These are phyloP conservation scores for Dendrocincla tyrannina DNA, from an alignment of 2,797 vertebrate genomes.

Conservation along the genomic window DNA sequence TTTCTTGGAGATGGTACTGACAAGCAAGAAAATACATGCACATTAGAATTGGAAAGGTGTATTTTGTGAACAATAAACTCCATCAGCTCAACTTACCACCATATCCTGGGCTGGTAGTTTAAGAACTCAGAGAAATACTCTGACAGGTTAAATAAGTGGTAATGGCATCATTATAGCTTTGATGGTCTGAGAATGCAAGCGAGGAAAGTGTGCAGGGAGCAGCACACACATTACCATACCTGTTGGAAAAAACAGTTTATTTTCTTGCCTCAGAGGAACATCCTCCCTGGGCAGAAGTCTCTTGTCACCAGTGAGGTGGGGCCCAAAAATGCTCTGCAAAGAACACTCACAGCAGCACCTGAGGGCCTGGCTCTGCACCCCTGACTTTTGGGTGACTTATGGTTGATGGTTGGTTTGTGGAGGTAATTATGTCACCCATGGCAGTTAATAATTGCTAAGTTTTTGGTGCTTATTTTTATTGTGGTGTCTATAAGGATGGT, in stretches of 20 bases:
- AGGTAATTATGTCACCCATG: background rate
- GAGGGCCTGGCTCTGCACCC: background rate
- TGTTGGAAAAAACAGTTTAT: background rate
- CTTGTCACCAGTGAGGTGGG: background rate
- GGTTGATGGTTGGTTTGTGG: background rate
- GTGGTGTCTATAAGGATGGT: background rate
- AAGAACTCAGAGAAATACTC: conserved; percentile 3
- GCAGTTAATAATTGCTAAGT: background rate
- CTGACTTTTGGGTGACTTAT: background rate
- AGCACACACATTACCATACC: rapidly evolving
- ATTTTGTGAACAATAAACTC: conserved; percentile 7
- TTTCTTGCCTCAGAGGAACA: background rate
- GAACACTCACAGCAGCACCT: background rate
- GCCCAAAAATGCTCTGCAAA: background rate
- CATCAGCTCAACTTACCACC: background rate
- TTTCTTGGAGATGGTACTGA: background rate
- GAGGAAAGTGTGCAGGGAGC: background rate
- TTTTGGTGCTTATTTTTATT: background rate
- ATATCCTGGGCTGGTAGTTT: background rate
- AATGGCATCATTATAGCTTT: background rate
- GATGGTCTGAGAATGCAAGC: background rate
- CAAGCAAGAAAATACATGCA: background rate
- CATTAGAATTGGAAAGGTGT: background rate
- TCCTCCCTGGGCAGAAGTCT: background rate
- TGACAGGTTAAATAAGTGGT: background rate